Evolutionary conservation across 2,113 vertebrate genomes (phyloP), one percentile per base, ranked within the genome.

Genomic region (Alethe diademata): DNA sequence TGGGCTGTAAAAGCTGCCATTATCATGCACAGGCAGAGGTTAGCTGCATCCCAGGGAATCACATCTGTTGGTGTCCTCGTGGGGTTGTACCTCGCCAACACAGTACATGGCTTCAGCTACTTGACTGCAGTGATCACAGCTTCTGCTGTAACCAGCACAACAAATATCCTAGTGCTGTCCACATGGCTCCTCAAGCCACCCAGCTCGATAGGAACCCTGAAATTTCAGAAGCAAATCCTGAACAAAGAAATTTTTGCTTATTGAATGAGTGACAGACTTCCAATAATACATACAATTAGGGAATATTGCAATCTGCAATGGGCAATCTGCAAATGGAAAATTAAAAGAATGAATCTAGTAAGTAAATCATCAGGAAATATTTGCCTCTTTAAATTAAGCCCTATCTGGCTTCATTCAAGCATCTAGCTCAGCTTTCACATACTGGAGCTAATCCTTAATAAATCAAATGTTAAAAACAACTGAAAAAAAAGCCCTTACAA

Each of bases 271-370:
- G 90, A 96, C 35, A 84, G 91, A 81, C 50, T 94, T 96, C 67
- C 90, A 96, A 60, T 88, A 94, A 92, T 26, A 93, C 16, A 78
- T 64, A 84, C 88, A 81, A 81, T 78, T 84, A 64, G 65, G 79
- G 88, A 92, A 92, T 95, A 88, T 28, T 92, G 83, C 90, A 92
- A 86, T 94, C 86, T 95, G 92, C 92, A 86, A 57, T 61, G 76
- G 79, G 73, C 72, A 95, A 86, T 95, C 83, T 75, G 86, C 53
- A 94, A 94, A 90, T 81, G 83, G 92, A 95, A 96, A 95, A 96
- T 88, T 93, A 86, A 92, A 96, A 95, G 80, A 95, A 96, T 91
- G 20, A 67, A 57, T 86, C 75, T 61, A 78, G 48, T 50, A 78
- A 86, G 76, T 90, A 93, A 96, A 93, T 86, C 64, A 93, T 57